Evolutionary conservation across 53 echinoderm and acorn worm species (phyloP), one percentile per base, ranked within the genome.

Genomic region (Echinarachnius parma): DNA sequence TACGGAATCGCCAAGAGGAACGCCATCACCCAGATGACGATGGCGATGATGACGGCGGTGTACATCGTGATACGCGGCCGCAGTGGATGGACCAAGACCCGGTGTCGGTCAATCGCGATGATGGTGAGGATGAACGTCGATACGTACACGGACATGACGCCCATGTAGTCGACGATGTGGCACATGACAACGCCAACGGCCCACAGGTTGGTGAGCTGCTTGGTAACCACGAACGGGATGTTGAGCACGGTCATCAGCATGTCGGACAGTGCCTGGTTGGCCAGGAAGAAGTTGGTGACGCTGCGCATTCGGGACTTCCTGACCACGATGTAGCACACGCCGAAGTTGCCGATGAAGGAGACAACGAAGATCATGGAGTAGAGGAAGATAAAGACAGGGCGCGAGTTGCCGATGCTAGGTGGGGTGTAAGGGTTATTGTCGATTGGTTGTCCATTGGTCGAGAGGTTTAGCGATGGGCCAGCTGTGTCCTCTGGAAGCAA

Each of bases 281-380:
- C 90, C 29, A 95, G 65, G 60, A 95, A 95, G 75, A 95, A 87
- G 70, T 95, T 87, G 26, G 95, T 91, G 28, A 90, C 91, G 14
- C 83, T 85, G n/a, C 91, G 82, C 87, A 96, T 84, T 46, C 87
- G 78, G 29, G 82, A 87, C 44, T 82, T 91, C 27, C 91, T 68
- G 21, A 85, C 67, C 27, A 96, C 91, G 20, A 90, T 87, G 59
- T 87, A 70, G 60, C 87, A 84, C 21, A 96, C 95, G 1, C 87
- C 84, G 32, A 87, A 81, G 79, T 95, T 95, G 2, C 96, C 96
- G 15, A 88, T 42, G 9, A 96, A 48, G 16, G 90, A 84, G 32
- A 95, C 54, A 45, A 91, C 60, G 23, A 84, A 78, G n/a, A 95
- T 66, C 5, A 84, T 7, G 1, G 75, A 59, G 75, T 91, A 90